Base-by-base conservation (phyloP, 2,113 vertebrate species). In the Laterallus jamaicensis region DNA sequence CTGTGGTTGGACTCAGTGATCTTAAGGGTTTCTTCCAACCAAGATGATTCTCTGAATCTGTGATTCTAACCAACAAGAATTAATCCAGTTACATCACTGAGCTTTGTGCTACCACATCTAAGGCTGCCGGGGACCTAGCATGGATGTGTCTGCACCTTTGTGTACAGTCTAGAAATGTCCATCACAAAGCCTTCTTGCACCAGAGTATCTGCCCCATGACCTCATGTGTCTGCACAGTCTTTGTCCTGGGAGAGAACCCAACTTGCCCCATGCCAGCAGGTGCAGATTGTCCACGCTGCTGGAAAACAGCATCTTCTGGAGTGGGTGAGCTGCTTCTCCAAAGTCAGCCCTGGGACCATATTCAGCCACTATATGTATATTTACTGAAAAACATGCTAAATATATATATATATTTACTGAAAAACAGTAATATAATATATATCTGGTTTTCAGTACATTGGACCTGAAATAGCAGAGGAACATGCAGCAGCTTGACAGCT, bases 191-290 rank as follows among this genome's bases (percentile, higher is more conserved):
- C 9, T 88, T 68, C 35, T 35, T 39, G 39, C 50, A 64, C n/a
- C 29, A 55, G 55, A 67, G 56, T 42, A 19, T 68, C 32, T 55
- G 37, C 40, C 59, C 21, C 39, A 0, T 8, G 49, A 15, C 1
- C 22, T 47, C 0, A 0, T 35, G 58, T 35, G 14, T 35, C 39
- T 35, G 31, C 56, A 16, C 28, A 26, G 25, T 18, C 28, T 32
- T 47, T 40, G 11, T 12, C 3, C 32, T 56, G 35, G 44, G 35
- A 42, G 54, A 76, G 18, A 37, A 6, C 32, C 12, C 68, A 69
- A 29, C n/a, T 67, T 7, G 0, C 24, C 18, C 12, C 0, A 0
- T 15, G 32, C 35, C 50, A 16, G 29, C 1, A 4, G 18, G 16
- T 19, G 28, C 62, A 42, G 47, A 16, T 60, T 28, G 29, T 24